Conservation (phyloP, 2,113 vertebrate species). For the Edolisoma coerulescens region DNA sequence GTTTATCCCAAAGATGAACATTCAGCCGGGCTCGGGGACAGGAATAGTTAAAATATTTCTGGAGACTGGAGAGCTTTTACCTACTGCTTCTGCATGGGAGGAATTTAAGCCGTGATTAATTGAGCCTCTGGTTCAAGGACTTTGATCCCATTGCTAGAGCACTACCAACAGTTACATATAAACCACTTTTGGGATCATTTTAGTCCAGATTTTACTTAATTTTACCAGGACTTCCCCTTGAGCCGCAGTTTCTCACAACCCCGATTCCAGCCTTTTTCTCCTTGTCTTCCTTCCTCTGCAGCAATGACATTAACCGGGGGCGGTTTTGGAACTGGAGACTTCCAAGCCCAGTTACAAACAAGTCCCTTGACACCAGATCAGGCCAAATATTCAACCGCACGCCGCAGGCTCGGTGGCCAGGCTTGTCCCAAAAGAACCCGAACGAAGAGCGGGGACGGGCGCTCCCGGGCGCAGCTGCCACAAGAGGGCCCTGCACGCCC, state of each 20-base stretch:
- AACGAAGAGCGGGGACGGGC: background rate
- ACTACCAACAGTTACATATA: background rate
- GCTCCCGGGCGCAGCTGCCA: background rate
- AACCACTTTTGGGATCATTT: background rate
- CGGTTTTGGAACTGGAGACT: background rate
- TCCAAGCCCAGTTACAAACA: background rate
- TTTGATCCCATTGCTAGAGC: background rate
- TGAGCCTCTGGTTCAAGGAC: background rate
- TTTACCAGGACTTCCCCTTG: background rate
- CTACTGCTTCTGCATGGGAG: background rate
- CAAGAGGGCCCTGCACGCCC: constrained; percentile 51
- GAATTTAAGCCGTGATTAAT: background rate
- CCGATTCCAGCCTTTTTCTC: background rate
- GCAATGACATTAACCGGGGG: background rate
- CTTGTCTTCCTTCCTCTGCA: background rate
- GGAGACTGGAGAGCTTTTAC: background rate
- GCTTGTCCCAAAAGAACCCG: background rate
- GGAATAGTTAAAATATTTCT: constrained; percentile 6
- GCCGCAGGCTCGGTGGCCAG: background rate
- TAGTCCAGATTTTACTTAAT: background rate
- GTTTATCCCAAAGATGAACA: background rate
- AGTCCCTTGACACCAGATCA: background rate
- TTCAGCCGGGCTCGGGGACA: background rate
- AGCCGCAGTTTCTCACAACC: background rate
- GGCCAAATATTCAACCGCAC: background rate